These are phyloP conservation scores for Paracentrotus lividus DNA, from an alignment of 53 echinoderm and acorn worm species.

Conservation along the genomic window DNA sequence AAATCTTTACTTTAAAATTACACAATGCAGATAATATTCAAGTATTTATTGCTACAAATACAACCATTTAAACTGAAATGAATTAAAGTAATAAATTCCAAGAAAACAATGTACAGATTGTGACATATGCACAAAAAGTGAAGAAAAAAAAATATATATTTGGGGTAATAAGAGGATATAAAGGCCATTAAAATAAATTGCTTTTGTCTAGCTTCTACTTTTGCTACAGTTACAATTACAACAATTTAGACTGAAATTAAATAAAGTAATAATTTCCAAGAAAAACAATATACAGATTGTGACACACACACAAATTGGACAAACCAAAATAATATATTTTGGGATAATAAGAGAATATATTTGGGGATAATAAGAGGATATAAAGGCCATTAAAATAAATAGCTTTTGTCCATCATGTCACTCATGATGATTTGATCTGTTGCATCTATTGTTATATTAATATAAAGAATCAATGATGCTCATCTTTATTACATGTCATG, in stretches of 20 bases:
- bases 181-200: neutral
- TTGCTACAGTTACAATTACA: no score
- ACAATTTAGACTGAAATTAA: no score
- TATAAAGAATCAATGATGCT: constrained; percentile 5
- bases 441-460: neutral
- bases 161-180: neutral
- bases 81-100: neutral
- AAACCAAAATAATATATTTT: neutral
- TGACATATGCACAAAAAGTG: no score
- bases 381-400: neutral
- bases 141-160: no score
- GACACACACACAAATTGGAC: neutral
- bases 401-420: neutral
- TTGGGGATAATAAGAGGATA: neutral
- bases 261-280: neutral
- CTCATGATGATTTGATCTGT: neutral
- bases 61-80: no score
- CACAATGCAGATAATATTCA: no score
- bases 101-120: neutral
- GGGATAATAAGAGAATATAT: no score
- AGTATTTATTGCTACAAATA: no score
- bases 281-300: neutral
- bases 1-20: no score
- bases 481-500: neutral
- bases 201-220: neutral